Evolutionary conservation across 2,888 invertebrate species (phyloP).

Genomic region (Caradrina kadenii): DNA sequence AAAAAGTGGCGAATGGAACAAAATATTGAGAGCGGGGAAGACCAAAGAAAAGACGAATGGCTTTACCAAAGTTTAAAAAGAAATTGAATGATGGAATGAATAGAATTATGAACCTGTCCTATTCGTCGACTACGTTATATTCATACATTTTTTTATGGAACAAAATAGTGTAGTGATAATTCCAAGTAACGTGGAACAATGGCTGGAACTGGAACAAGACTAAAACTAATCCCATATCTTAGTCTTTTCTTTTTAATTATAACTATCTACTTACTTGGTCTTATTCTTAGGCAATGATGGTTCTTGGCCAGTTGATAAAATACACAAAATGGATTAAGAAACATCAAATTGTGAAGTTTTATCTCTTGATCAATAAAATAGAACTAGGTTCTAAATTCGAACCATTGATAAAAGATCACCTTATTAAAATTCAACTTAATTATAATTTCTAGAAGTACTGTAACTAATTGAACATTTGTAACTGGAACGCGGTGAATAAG

Average conservation of each 20-base stretch:
- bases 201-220: not conserved
- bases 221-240: not conserved
- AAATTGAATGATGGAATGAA: no score
- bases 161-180: not conserved
- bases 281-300: no score
- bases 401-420: not conserved
- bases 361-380: not conserved
- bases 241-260: not conserved
- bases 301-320: no score
- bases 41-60: not conserved
- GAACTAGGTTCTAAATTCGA: not conserved
- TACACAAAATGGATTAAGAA: not conserved
- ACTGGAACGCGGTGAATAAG: slow-evolving; percentile 21
- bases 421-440: not conserved
- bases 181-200: not conserved
- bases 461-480: slow-evolving; percentile 7
- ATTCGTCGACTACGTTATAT: no score
- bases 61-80: no score
- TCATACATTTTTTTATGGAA: no score
- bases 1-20: not conserved
- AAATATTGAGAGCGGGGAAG: not conserved
- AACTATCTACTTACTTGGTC: no score
- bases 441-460: not conserved
- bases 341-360: not conserved
- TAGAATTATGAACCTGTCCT: no score